Base-by-base conservation (phyloP, 1,140 invertebrate species). In the Drosophila lini region DNA sequence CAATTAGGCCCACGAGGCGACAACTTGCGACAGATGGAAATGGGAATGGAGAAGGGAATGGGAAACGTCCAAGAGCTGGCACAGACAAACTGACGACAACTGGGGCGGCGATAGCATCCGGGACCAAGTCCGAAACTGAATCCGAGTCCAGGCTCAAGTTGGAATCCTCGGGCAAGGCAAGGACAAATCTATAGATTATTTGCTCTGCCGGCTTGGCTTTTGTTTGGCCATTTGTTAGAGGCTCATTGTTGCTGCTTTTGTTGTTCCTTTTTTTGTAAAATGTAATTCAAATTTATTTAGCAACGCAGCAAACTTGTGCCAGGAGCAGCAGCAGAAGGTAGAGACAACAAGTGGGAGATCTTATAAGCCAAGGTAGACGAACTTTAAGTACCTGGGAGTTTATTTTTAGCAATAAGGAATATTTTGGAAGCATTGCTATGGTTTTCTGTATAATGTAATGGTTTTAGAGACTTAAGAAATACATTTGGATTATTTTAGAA, bases 271-370 rank as follows among this genome's bases (percentile, higher is more conserved):
- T 76, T 76, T 64, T 78, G 16, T 47, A 64, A 76, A 81, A 83
- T 80, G 63, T 81, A 81, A 81, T 89, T 89, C 74, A 89, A 89
- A 89, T 89, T 90, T 89, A 89, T 88, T 89, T 84, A 80, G 77
- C 74, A 63, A 70, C 57, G 48, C 55, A 56, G 68, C 55, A 57
- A 57, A 57, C 63, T 64, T 58, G 58, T 44, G 64, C 55, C 76
- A 45, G 25, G 41, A 60, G 56, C 50, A 59, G 53, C 47, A 69
- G 38, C 38, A 40, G 45, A 40, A 44, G 15, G 31, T 22, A 38
- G 13, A 15, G 52, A 55, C 34, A 55, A 55, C 52, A 55, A 55
- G 19, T 55, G 19, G 34, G 52, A 55, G 3, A 32, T 16, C 31
- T 16, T 8, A 22, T 9, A 15, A 16, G 16, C 0, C 7, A 22